Conservation (phyloP, 1,140 invertebrate genomes). For the Hylyphantes graminicola region DNA sequence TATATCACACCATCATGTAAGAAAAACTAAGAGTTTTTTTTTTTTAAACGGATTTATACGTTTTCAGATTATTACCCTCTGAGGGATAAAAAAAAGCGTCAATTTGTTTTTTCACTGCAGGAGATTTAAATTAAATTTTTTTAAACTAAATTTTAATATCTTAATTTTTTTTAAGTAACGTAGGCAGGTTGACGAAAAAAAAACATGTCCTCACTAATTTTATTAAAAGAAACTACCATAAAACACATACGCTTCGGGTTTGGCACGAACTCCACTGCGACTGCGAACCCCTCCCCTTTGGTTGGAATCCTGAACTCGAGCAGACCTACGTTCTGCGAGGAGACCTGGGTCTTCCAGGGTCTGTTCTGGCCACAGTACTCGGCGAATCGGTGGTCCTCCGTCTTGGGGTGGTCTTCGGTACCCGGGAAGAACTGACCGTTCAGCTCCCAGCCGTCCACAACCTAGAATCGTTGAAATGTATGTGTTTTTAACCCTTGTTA, state of each 20-base stretch:
- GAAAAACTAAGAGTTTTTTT: no score
- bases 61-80: no score
- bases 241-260: conserved; percentile 82
- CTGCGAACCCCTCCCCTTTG: conserved; percentile 79
- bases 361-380: conserved; percentile 76
- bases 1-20: no score
- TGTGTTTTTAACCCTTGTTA: no score
- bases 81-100: no score
- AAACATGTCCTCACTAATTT: background rate
- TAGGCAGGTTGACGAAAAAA: no score
- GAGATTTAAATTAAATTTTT: no score
- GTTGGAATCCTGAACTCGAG: conserved; percentile 82
- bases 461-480: conserved; percentile 68
- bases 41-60: no score
- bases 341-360: conserved; percentile 71
- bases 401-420: conserved; percentile 76
- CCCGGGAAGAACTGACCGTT: conserved; percentile 88
- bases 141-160: no score
- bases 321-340: conserved; percentile 86
- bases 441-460: conserved; percentile 92
- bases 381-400: conserved; percentile 76
- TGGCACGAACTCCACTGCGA: conserved; percentile 79
- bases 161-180: no score
- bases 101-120: no score
- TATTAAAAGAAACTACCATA: background rate